Percentiles rank a stretch among this genome's conserved stretches.
These are phyloP conservation scores for Eriosoma lanigerum DNA, from an alignment of 1,140 invertebrate genomes.

Conservation along the genomic window DNA sequence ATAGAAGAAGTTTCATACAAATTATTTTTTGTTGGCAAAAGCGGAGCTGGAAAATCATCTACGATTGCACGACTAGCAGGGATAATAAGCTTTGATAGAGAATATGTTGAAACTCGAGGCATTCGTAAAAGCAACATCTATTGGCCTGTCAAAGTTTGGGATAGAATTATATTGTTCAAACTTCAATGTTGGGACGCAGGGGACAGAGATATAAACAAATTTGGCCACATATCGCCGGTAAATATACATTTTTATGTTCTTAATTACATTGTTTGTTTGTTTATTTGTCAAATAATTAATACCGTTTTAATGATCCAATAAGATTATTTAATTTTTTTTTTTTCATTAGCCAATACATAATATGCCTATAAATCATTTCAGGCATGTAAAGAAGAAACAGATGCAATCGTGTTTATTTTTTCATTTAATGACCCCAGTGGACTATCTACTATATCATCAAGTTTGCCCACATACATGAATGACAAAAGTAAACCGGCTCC, in stretches of 20 bases:
- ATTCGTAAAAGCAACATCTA: conserved; percentile 64
- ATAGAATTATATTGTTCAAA: conserved; percentile 64
- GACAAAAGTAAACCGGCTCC: conserved; percentile 60
- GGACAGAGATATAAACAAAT: conserved; percentile 64
- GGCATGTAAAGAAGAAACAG: conserved; percentile 64
- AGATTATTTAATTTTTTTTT: too few species aligned
- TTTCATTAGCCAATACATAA: too few species aligned
- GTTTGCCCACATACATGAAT: conserved; percentile 61
- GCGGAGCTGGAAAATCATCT: conserved; percentile 64
- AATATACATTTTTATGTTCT: conserved; percentile 55
- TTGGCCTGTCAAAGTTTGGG: conserved; percentile 66
- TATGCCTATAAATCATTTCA: conserved; percentile 53
- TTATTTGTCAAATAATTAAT: background rate
- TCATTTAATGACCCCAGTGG: conserved; percentile 63
- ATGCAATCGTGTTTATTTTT: conserved; percentile 64
- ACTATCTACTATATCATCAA: conserved; percentile 63
- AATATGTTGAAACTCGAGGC: conserved; percentile 64
- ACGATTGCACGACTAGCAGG: conserved; percentile 63
- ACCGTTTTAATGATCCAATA: too few species aligned
- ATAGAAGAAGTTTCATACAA: conserved; percentile 66
- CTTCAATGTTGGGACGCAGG: conserved; percentile 67
- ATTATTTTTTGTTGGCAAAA: conserved; percentile 64
- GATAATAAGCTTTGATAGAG: conserved; percentile 55
- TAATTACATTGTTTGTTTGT: background rate
- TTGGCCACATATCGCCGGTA: conserved; percentile 65